Base-by-base conservation (phyloP, 2,113 vertebrate genomes). In the Paracanthobrama guichenoti region DNA sequence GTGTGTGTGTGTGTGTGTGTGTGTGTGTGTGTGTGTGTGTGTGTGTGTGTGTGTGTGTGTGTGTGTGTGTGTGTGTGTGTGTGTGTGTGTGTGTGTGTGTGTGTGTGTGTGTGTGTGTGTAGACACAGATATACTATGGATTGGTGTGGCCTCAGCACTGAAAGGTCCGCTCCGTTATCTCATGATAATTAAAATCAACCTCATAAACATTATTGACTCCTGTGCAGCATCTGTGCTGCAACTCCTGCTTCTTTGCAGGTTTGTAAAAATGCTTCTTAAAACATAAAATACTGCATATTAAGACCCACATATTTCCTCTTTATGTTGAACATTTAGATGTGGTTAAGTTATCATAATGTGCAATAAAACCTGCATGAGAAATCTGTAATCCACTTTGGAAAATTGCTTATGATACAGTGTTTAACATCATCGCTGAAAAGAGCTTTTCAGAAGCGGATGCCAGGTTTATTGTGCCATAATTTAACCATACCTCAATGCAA, bases 401-500 rank as follows among this genome's bases (percentile, higher is more conserved):
- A 95, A 94, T 94, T 94, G 93, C 92, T 94, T 93, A 92, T 92
- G 92, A 93, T 94, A 93, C 91, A 92, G 92, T 92, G 90, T 67
- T 93, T 94, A 93, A 93, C 92, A 93, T 92, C 91, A 67, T 78
- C 91, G 86, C 91, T 93, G 90, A 92, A 93, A 94, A 92, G 93
- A 93, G 92, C 91, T 92, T 85, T 91, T 88, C 90, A 94, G 92
- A 93, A 87, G 89, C 88, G 88, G 87, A 90, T 93, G 93, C 93
- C 93, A 94, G 91, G 90, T 95, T 94, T 95, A 94, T 93, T 92
- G 92, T 94, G 93, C 94, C 94, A 95, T 96, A 94, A 95, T 96
- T 97, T 97, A 97, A 95, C 95, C 95, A 95, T 95, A 80, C 96
- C 95, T 95, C 95, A 95, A 95, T 95, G 95, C 94, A 94, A 95